Evolutionary conservation across 30 jellyfish, hydroid and myxozoan species (phyloP).

Genomic region (Morbakka virulenta): DNA sequence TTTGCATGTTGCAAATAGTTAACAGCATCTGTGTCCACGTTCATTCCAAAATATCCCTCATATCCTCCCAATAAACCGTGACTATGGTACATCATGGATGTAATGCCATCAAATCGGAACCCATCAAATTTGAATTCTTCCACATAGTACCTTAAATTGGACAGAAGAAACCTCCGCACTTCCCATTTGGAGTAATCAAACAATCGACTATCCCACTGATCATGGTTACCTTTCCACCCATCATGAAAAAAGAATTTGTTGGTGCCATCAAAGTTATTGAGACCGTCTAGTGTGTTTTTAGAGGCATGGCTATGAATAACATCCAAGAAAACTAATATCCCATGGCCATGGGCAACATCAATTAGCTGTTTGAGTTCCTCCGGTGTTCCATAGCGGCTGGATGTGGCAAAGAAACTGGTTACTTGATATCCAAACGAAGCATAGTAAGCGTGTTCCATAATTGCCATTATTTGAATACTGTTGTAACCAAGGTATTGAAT

Average conservation of each 20-base stretch:
- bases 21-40: constrained; percentile 87
- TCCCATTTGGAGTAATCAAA: constrained; percentile 86
- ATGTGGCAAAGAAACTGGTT: constrained; percentile 90
- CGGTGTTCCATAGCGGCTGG: constrained; percentile 98
- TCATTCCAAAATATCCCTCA: constrained; percentile 85
- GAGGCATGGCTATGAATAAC: constrained; percentile 96
- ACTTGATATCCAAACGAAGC: constrained; percentile 97
- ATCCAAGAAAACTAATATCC: constrained; percentile 81
- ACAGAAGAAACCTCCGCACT: constrained; percentile 80
- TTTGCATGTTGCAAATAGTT: constrained; percentile 87
- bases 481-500: constrained; percentile 81
- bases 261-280: constrained; percentile 92
- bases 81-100: constrained; percentile 92
- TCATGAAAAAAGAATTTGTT: constrained; percentile 83
- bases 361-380: constrained; percentile 88
- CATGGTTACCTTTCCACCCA: constrained; percentile 72
- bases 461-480: constrained; percentile 91
- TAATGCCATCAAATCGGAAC: constrained; percentile 96
- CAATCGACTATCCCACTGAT: constrained; percentile 86
- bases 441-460: constrained; percentile 98
- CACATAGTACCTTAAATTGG: constrained; percentile 92
- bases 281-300: constrained; percentile 88
- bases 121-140: constrained; percentile 94
- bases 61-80: constrained; percentile 91
- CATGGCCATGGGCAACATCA: constrained; percentile 85